A percentile compares a stretch with the other conserved stretches of the same genome.
These are phyloP conservation scores for Callithrix jacchus DNA, from an alignment of 2,113 vertebrate species.

Conservation along the genomic window DNA sequence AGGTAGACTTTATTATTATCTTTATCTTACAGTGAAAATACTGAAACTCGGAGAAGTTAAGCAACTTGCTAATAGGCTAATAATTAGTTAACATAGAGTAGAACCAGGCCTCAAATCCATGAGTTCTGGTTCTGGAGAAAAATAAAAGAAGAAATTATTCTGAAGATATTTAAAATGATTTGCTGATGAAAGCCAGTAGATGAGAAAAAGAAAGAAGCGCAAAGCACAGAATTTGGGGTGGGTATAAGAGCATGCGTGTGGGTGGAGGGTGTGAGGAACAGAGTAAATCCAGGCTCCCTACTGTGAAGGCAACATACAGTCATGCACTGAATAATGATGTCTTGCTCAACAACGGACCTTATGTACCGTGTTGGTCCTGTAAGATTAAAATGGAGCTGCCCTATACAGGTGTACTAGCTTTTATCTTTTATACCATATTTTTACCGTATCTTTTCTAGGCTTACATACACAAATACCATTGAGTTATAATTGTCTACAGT, in stretches of 20 bases:
- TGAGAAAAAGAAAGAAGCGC: neutral
- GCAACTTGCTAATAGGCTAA: constrained; percentile 11
- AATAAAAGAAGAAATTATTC: neutral
- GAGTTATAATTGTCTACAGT: neutral
- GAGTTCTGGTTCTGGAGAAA: neutral
- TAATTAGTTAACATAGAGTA: constrained; percentile 16
- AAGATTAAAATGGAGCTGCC: neutral
- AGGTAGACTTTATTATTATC: neutral
- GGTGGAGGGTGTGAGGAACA: neutral
- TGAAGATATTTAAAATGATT: neutral
- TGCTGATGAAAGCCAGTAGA: neutral
- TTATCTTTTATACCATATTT: neutral
- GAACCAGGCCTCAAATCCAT: neutral
- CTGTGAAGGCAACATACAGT: neutral
- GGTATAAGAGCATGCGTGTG: neutral
- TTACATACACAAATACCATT: neutral
- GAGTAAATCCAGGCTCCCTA: neutral
- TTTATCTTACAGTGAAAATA: neutral
- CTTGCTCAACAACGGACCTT: neutral
- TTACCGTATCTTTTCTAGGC: neutral
- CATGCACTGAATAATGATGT: neutral
- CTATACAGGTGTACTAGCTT: neutral
- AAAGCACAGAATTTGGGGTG: neutral
- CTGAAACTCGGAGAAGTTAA: neutral
- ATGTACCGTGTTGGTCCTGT: neutral